Base-by-base conservation (phyloP, 2,113 vertebrate species). In the Protobothrops flavoviridis region DNA sequence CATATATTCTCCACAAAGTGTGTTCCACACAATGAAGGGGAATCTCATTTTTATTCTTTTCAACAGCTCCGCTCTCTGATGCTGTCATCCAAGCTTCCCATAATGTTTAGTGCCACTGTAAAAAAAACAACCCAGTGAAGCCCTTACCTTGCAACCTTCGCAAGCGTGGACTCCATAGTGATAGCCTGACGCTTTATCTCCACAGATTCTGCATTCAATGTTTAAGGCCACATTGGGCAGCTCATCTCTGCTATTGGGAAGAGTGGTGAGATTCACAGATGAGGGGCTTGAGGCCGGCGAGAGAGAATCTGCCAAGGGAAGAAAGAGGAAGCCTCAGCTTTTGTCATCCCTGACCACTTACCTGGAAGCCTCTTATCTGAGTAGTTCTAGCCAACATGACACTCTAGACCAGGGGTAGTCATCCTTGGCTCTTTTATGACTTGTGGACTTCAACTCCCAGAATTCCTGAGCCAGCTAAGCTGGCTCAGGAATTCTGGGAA, bases 161-260 rank as follows among this genome's bases (percentile, higher is more conserved):
- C 99, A 99, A 7, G 99, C 99, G 7, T 99, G 99, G 20, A 99
- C 99, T n/a, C 99, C 99, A 0, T 99, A 99, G 96, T 99, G 99
- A 97, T 99, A 99, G 94, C 99, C 99, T 0, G 99, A 99, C 74
- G 99, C 99, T 94, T 98, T 99, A 97, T 99, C 99, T 8, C 98
- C 98, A 90, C 99, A 99, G 96, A 99, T 98, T 29, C 98, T 98
- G 93, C 99, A 99, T 96, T 99, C 99, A 20, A 99, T 98, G 97
- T 95, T 98, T 94, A 99, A 96, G 11, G 98, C 92, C 88, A 95
- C 94, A n/a, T 94, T 94, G 89, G 96, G 91, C 59, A 98, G 96
- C 23, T 98, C 98, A 3, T 99, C 98, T 3, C 97, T 93, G 48
- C 96, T 95, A 3, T 97, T 91, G 1, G 97, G 96, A 92, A 96